These are phyloP conservation scores for Apodemia hepburni DNA, from an alignment of 2,888 invertebrate genomes.

Conservation along the genomic window DNA sequence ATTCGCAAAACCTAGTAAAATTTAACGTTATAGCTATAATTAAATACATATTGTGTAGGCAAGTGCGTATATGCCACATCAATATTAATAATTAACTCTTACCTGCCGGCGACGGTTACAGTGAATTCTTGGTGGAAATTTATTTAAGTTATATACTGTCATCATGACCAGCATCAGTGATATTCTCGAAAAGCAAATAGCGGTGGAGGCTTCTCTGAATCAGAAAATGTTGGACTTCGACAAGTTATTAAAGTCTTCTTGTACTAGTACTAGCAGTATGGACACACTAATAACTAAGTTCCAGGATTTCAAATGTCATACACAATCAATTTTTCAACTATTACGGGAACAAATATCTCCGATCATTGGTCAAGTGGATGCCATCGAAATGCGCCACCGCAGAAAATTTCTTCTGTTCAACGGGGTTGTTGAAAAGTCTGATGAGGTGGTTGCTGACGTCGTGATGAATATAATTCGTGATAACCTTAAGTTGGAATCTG, in stretches of 20 bases:
- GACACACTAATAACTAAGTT: neutral
- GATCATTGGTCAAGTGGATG: neutral
- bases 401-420: neutral
- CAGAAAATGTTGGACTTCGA: neutral
- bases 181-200: neutral
- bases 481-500: neutral
- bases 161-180: neutral
- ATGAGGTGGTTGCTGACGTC: neutral
- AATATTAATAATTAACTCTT: neutral
- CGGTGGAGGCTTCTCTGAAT: neutral
- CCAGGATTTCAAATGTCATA: neutral
- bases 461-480: neutral
- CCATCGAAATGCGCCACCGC: neutral
- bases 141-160: neutral
- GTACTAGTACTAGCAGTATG: neutral
- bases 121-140: neutral
- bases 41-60: neutral
- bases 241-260: neutral
- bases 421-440: neutral
- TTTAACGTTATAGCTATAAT: neutral
- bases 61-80: neutral
- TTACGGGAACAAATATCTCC: neutral
- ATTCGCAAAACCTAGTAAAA: neutral
- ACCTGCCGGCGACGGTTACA: neutral
- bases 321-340: neutral